Conservation (phyloP, 2,113 vertebrate genomes). For the Aramus guarauna region DNA sequence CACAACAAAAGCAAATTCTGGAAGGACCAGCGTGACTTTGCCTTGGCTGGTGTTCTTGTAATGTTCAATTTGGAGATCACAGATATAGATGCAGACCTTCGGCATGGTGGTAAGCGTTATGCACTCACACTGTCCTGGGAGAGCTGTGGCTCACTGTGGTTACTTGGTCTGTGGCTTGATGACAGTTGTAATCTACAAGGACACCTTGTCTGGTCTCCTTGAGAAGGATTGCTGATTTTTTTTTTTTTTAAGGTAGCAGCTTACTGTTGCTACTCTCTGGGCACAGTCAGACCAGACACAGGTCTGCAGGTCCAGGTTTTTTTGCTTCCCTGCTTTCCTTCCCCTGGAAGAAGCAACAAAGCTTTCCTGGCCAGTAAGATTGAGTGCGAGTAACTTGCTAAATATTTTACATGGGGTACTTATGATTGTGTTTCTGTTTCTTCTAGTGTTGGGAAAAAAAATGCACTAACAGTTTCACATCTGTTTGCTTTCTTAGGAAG, state of each 20-base stretch:
- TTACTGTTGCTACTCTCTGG: neutral
- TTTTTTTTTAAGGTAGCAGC: neutral
- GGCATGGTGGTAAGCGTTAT: conserved; percentile 68
- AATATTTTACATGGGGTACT: neutral
- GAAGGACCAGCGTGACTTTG: conserved; percentile 64
- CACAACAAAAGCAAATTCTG: conserved; percentile 84
- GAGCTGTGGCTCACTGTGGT: neutral
- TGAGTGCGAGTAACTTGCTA: neutral
- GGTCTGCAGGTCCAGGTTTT: neutral
- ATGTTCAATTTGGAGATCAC: conserved; percentile 74
- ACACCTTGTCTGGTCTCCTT: neutral
- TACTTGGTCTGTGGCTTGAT: neutral
- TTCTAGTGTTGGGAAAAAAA: neutral
- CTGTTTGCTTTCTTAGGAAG: conserved; percentile 36
- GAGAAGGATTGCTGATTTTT: rapidly evolving
- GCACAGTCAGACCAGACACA: rapidly evolving
- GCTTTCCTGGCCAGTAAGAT: neutral
- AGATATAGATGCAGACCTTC: conserved; percentile 78
- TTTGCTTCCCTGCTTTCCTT: neutral
- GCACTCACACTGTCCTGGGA: rapidly evolving
- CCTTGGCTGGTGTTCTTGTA: conserved; percentile 72
- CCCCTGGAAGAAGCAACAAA: neutral
- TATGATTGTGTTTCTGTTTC: neutral
- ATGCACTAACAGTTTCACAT: neutral
- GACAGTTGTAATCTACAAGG: no score